Base-by-base conservation (phyloP, 2,888 invertebrate genomes). In the Acanthococcus lagerstroemiae region DNA sequence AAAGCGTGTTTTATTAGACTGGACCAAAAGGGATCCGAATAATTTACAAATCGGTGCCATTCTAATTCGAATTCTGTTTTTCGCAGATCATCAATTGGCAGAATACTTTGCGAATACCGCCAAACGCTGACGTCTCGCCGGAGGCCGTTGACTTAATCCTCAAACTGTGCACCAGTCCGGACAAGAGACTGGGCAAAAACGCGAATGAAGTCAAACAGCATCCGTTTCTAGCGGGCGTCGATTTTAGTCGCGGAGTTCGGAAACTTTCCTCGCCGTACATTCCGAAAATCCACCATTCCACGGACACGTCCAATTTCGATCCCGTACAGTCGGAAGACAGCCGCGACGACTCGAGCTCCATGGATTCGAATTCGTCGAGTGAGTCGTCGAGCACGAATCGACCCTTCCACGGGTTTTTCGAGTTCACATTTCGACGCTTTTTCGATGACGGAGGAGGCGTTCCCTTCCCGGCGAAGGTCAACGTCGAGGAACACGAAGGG, bases 261-360 rank as follows among this genome's bases (percentile, higher is more conserved):
- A 84, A 89, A 70, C 88, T 89, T 75, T 83, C 83, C 68, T 95
- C 99, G 17, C 95, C 95, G 0, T 90, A 92, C 78, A 87, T 92
- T 77, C 99, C 99, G 60, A 84, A 87, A 73, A 96, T 99, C 73
- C 88, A 89, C 70, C 90, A 90, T 80, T 89, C 95, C 30, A 95
- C 94, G 19, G 99, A 99, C 77, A 99, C 99, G 3, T 96, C 96
- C 65, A 99, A 99, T 78, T 99, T 99, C 77, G 99, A 99, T 78
- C 92, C 92, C 2, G 87, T 94, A 69, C 93, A 93, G 78, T 91
- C 91, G 0, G 92, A 93, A 70, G 89, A n/a, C n/a, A 89, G 74
- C 78, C 92, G 68, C 80, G 89, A n/a, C 50, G 87, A 88, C 74
- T 89, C 89, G 0, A 83, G 82, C 58, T 85, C 87, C 52, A 84